Base-by-base conservation (phyloP, 2,113 vertebrate genomes). In the Murina feae region DNA sequence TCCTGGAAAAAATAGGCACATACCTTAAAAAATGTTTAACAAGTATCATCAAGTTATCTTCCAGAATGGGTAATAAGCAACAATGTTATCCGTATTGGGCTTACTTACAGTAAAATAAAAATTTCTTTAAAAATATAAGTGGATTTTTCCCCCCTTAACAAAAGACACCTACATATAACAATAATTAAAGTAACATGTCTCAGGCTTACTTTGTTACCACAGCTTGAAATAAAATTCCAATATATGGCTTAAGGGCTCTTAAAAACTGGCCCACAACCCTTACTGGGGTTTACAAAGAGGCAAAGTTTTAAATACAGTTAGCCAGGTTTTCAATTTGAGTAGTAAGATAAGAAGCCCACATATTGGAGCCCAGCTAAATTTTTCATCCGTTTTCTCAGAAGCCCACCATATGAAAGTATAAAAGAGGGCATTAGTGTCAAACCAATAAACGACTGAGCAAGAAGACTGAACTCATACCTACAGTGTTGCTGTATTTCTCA, bases 81-180 rank as follows among this genome's bases (percentile, higher is more conserved):
- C 30, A 94, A 81, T 69, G 28, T 25, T 21, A 95, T 14, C 32
- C 20, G 88, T 88, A 88, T 2, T 63, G 35, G 32, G n/a, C 65
- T 88, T 35, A 71, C 18, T 86, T 76, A 76, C 39, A 93, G 23
- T 58, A 87, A 95, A 95, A 81, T 86, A 66, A 89, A 96, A 93
- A 72, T 53, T 28, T 90, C 23, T 93, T 96, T 65, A 82, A 93
- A 93, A 94, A 86, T 58, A 71, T 51, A 87, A 37, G 30, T 74
- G 20, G 21, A 72, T 39, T 55, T 30, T 82, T 13, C 20, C 23
- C 4, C 5, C 42, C 44, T 87, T 80, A 87, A 86, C 80, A 58
- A 90, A 80, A 93, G 30, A 92, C 13, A 87, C 14, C 53, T 74
- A 90, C 18, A 47, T 63, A 82, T 42, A 85, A 74, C 32, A 93